Percentiles rank a stretch among this genome's conserved stretches.
These are phyloP conservation scores for Graptemys geographica DNA, from an alignment of 2,797 vertebrate genomes.

Conservation along the genomic window DNA sequence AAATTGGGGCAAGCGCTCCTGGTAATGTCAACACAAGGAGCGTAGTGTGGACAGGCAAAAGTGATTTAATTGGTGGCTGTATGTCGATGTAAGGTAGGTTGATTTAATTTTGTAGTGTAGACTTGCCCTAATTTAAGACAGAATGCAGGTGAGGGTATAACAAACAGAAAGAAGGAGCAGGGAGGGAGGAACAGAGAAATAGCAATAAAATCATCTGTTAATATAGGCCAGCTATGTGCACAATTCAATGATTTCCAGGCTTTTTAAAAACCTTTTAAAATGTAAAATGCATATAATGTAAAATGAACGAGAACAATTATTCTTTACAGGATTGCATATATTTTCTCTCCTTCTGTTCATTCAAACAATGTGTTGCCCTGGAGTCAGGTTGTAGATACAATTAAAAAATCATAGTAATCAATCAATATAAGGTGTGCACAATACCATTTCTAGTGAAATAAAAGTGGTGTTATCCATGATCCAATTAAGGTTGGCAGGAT, in stretches of 20 bases:
- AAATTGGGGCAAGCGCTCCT: no score
- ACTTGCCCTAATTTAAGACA: not conserved
- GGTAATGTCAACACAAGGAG: no score
- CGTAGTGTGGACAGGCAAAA: no score
- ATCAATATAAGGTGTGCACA: not conserved
- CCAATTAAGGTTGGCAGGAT: not conserved
- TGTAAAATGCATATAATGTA: not conserved
- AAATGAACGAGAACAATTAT: not conserved
- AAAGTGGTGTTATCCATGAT: not conserved
- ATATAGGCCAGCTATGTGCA: not conserved
- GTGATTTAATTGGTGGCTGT: not conserved
- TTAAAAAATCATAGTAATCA: not conserved
- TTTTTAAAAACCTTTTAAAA: not conserved
- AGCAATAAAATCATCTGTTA: not conserved
- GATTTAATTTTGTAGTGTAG: no score
- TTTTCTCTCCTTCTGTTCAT: not conserved
- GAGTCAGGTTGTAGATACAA: not conserved
- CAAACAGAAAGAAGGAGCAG: not conserved
- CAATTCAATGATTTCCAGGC: not conserved
- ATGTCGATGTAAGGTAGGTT: no score
- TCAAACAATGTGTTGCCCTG: not conserved
- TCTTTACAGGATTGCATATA: not conserved
- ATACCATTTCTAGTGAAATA: not conserved
- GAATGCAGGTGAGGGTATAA: not conserved
- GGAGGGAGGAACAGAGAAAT: not conserved